phyloP scores from a whole-genome alignment of 2,888 invertebrate genomes.

The Masnerella sp. region DNA sequence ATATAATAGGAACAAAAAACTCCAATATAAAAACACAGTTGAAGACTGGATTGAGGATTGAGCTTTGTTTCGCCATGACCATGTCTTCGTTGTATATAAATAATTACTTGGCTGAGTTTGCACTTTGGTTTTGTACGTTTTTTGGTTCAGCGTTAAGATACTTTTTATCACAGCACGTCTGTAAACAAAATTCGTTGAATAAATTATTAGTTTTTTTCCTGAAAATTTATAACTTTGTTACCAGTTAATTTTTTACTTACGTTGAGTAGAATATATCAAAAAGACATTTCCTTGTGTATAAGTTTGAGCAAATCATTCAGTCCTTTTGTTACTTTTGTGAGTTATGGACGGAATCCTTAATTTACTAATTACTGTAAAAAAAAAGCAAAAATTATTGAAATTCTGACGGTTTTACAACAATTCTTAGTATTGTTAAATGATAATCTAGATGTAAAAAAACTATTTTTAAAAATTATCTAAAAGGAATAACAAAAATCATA shows the following conservation, averaged over 20 bases:
- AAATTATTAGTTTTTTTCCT: not conserved
- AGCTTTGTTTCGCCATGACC: no score
- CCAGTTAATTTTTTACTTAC: constrained; percentile 3
- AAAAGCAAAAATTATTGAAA: not conserved
- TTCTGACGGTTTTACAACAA: no score
- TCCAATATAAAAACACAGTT: no score
- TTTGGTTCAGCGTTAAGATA: not conserved
- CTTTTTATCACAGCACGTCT: constrained; percentile 14
- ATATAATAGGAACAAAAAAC: no score
- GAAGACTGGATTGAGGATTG: no score
- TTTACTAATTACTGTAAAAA: constrained; percentile 9
- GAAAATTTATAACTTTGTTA: not conserved
- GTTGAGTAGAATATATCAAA: not conserved
- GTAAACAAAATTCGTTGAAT: constrained; percentile 5
- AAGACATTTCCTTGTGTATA: not conserved
- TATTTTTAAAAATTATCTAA: no score
- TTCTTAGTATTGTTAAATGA: no score
- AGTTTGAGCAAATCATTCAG: constrained; percentile 8
- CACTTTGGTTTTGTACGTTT: constrained; percentile 14
- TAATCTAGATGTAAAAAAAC: no score
- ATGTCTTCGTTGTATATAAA: no score
- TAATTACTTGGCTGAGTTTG: not conserved
- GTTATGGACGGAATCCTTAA: constrained; percentile 5
- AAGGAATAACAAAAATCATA: not conserved
- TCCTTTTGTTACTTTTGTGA: constrained; percentile 18